Percentiles rank a stretch among this genome's conserved stretches.
Evolutionary conservation across 2,888 invertebrate genomes (phyloP).

Genomic region (Flexamia atlantica): DNA sequence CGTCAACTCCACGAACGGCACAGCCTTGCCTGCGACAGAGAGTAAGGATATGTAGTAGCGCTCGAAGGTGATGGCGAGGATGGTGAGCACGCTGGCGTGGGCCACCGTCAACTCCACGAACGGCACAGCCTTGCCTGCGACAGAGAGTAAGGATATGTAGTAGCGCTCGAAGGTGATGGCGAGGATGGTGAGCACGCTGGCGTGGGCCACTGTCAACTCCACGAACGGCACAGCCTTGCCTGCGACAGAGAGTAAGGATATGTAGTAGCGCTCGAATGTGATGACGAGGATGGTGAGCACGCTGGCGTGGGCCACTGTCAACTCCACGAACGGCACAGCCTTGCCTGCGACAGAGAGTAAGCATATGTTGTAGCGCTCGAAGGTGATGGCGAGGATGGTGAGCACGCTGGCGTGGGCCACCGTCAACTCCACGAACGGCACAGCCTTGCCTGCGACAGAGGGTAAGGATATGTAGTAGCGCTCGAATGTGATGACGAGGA

Average conservation of each 20-base stretch:
- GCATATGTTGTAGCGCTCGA: background rate
- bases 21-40: constrained; percentile 87
- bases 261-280: constrained; percentile 89
- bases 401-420: constrained; percentile 95
- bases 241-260: constrained; percentile 74
- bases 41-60: background rate
- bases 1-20: constrained; percentile 94
- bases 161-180: constrained; percentile 91
- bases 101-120: constrained; percentile 95
- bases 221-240: constrained; percentile 95
- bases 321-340: constrained; percentile 93
- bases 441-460: constrained; percentile 87
- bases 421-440: constrained; percentile 91
- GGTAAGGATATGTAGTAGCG: constrained; percentile 77
- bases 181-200: constrained; percentile 92
- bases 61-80: constrained; percentile 95
- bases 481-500: constrained; percentile 95
- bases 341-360: constrained; percentile 82
- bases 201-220: constrained; percentile 94
- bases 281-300: constrained; percentile 96
- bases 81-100: constrained; percentile 94
- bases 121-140: constrained; percentile 93
- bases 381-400: constrained; percentile 92
- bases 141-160: background rate
- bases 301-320: constrained; percentile 94